Conservation (phyloP, 2,797 vertebrate species). For the Microctenopoma lineatum region DNA sequence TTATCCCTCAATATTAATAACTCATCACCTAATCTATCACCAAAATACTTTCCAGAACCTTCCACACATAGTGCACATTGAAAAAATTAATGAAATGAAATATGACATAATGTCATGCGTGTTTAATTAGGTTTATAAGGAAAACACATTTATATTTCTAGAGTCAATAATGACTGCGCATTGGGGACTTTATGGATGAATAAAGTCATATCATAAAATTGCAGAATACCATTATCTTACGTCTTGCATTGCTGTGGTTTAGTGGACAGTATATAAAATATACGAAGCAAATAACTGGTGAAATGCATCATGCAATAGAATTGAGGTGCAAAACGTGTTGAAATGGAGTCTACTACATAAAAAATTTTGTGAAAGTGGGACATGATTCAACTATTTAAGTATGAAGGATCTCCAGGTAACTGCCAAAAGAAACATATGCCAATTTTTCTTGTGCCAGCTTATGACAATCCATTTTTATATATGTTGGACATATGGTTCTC, state of each 20-base stretch:
- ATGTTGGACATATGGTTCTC: constrained; percentile 23
- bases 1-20: constrained; percentile 44
- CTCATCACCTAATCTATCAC: constrained; percentile 39
- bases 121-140: constrained; percentile 36
- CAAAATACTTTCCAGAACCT: constrained; percentile 40
- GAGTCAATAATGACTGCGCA: constrained; percentile 32
- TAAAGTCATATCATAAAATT: constrained; percentile 34
- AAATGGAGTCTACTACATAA: not conserved
- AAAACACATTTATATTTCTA: constrained; percentile 44
- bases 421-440: constrained; percentile 22
- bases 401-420: constrained; percentile 16
- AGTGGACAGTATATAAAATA: not conserved
- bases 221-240: constrained; percentile 1
- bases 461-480: constrained; percentile 9
- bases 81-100: constrained; percentile 7
- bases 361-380: not conserved
- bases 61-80: constrained; percentile 5
- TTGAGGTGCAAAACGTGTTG: not conserved
- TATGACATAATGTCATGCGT: constrained; percentile 39
- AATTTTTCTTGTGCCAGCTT: not conserved
- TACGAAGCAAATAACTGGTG: not conserved
- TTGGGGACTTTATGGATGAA: constrained; percentile 37
- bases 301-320: not conserved
- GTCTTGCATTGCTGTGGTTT: not conserved
- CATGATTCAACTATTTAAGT: constrained; percentile 16